Conservation (phyloP, 2,888 invertebrate species). For the Nomada ferruginata region DNA sequence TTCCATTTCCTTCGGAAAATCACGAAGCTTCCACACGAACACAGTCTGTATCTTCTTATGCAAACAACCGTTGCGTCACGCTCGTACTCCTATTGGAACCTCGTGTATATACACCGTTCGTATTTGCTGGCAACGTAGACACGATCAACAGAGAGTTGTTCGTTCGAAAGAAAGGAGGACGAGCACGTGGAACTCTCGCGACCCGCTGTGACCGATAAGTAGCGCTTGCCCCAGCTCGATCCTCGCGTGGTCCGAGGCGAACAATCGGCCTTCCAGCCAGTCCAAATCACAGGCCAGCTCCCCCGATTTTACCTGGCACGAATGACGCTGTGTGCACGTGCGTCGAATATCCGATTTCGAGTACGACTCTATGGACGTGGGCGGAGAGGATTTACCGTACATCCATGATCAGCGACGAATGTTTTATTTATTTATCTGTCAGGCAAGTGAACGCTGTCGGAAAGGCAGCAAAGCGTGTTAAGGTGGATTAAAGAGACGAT, state of each 20-base stretch:
- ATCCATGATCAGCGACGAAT: constrained; percentile 38
- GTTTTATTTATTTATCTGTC: constrained; percentile 34
- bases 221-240: constrained; percentile 32
- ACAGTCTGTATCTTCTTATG: constrained; percentile 70
- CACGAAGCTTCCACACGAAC: constrained; percentile 36
- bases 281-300: constrained; percentile 58
- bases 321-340: constrained; percentile 54
- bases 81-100: constrained; percentile 50
- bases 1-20: constrained; percentile 25
- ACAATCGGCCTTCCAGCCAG: constrained; percentile 38
- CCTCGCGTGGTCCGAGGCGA: constrained; percentile 27
- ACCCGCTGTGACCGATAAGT: constrained; percentile 60
- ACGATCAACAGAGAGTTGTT: not conserved
- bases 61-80: constrained; percentile 75
- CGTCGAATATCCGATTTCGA: constrained; percentile 63
- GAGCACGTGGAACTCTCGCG: constrained; percentile 37
- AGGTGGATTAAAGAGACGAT: constrained; percentile 6
- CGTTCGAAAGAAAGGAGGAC: constrained; percentile 47
- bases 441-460: not conserved
- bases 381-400: constrained; percentile 52
- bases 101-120: constrained; percentile 41
- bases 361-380: constrained; percentile 33
- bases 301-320: constrained; percentile 62
- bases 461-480: not conserved
- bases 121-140: constrained; percentile 52